A percentile compares a stretch with the other conserved stretches of the same genome.
Conservation (phyloP, 2,888 invertebrate genomes). For the Brenthis daphne region DNA sequence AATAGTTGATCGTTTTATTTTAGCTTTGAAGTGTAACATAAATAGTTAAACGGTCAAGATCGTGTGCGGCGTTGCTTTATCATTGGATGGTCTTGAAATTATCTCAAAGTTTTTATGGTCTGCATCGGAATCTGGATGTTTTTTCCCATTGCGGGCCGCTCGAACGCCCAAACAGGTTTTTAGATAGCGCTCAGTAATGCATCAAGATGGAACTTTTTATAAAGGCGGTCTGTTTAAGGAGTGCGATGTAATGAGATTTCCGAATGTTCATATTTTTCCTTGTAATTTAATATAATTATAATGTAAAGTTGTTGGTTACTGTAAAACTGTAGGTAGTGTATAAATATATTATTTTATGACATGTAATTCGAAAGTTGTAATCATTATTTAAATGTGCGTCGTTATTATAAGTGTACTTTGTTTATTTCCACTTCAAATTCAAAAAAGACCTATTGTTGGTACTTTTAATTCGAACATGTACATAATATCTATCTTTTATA, state of each 20-base stretch:
- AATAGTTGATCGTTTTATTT: constrained; percentile 44
- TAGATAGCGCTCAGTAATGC: constrained; percentile 81
- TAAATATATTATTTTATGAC: not conserved
- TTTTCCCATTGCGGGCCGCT: constrained; percentile 74
- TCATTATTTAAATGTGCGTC: too few species aligned
- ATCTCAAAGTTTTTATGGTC: constrained; percentile 80
- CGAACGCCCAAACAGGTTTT: constrained; percentile 79
- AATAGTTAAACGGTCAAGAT: constrained; percentile 62
- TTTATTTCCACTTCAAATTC: too few species aligned
- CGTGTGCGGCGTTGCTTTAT: constrained; percentile 49
- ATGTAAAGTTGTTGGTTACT: constrained; percentile 13
- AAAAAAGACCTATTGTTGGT: too few species aligned
- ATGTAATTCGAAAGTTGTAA: not conserved
- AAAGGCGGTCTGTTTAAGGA: constrained; percentile 73
- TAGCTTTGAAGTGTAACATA: constrained; percentile 57
- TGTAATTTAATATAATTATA: constrained; percentile 34
- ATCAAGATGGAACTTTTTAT: constrained; percentile 77
- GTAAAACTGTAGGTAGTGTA: not conserved
- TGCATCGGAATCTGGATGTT: constrained; percentile 78
- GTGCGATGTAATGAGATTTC: constrained; percentile 72
- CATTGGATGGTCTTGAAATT: constrained; percentile 73
- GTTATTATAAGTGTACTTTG: too few species aligned
- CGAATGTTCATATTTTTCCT: constrained; percentile 65
- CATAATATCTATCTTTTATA: too few species aligned
- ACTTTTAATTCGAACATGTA: too few species aligned